Evolutionary conservation across 2,888 invertebrate species (phyloP).

Genomic region (Miltochrista miniata): DNA sequence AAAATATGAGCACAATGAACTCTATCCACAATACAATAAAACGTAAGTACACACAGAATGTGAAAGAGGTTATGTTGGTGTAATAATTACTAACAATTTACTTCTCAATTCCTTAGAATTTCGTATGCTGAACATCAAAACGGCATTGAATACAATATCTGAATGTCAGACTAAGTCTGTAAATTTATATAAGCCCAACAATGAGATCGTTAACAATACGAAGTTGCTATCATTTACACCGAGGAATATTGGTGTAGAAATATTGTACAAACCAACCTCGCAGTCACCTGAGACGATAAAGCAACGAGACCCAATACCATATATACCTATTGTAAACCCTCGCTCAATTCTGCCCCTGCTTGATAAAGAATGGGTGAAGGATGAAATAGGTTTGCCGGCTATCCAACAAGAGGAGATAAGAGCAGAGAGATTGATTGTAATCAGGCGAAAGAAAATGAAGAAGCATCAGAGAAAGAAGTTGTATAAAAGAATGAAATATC

Average conservation of each 20-base stretch:
- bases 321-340: conserved; percentile 72
- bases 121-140: conserved; percentile 63
- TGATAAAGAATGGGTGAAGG: conserved; percentile 67
- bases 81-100: conserved; percentile 13
- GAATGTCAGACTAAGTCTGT: conserved; percentile 51
- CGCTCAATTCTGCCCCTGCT: conserved; percentile 71
- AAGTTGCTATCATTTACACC: conserved; percentile 59
- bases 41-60: conserved; percentile 53
- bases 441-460: conserved; percentile 93
- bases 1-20: conserved; percentile 54
- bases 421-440: conserved; percentile 89
- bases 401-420: conserved; percentile 83
- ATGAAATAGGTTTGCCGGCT: conserved; percentile 77
- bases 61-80: conserved; percentile 55
- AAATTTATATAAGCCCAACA: conserved; percentile 35
- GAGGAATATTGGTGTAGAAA: conserved; percentile 61
- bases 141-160: conserved; percentile 56
- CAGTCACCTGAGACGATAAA: conserved; percentile 44
- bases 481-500: conserved; percentile 90
- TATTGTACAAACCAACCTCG: conserved; percentile 53
- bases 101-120: conserved; percentile 57
- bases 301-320: conserved; percentile 65
- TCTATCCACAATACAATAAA: conserved; percentile 66
- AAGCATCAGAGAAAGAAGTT: conserved; percentile 92
- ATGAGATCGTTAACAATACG: conserved; percentile 38